Base-by-base conservation (phyloP, 1,140 invertebrate species). In the Drosophila pseudoobscura region DNA sequence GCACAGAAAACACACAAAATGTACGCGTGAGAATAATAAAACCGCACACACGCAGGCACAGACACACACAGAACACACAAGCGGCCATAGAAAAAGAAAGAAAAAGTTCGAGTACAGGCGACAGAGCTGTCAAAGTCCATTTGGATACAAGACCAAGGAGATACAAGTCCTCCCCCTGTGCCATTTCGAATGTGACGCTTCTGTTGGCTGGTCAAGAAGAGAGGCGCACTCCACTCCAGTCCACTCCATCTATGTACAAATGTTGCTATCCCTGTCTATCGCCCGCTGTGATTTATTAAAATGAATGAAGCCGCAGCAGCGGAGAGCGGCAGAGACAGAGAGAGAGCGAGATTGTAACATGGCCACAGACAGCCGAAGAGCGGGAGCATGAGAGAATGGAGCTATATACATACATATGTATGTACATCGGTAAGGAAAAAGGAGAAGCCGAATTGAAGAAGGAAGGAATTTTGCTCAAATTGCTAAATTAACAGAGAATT, bases 401-500 rank as follows among this genome's bases (percentile, higher is more conserved):
- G 58, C 20, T 39, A 49, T 2, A 20, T 20, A 1, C 20, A 20
- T 20, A n/a, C n/a, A n/a, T n/a, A n/a, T n/a, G n/a, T n/a, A n/a
- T n/a, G 43, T 47, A 47, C 20, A 20, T 20, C 20, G 17, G 43
- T 47, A 47, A 2, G 26, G 39, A 45, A 60, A 50, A 41, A 31
- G 47, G 24, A 35, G 15, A 49, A 15, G 24, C 24, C 24, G 24
- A 26, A 26, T 26, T 26, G 24, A 26, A 26, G 24, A 26, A 26
- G 24, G 11, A 15, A 66, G 61, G 75, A 82, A 78, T 78, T 74
- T 20, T 58, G 63, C 56, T 82, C 52, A 82, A 82, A 82, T 82
- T 74, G 74, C 74, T 82, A 82, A 82, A 82, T 82, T 82, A 82
- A 77, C 78, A 69, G 60, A 72, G 24, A 26, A 26, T 26, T 39